A percentile compares a stretch with the other conserved stretches of the same genome.
phyloP scores from a whole-genome alignment of 1,140 invertebrate species.

The Vollenhovia emeryi region DNA sequence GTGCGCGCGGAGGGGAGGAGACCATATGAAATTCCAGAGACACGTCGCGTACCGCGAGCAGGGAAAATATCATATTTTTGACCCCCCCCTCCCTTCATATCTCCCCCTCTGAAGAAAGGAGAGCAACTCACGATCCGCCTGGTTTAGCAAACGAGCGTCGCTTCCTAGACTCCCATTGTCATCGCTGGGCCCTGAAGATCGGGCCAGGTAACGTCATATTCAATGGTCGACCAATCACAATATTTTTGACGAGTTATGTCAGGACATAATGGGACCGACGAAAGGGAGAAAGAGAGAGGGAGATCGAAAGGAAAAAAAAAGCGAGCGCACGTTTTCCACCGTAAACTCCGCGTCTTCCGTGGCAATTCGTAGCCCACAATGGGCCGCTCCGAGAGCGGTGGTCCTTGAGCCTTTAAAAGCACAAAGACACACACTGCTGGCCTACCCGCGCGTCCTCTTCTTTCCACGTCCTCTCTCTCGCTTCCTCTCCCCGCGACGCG shows the following conservation, averaged over 20 bases:
- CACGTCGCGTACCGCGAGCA: constrained; percentile 66
- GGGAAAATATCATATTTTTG: constrained; percentile 74
- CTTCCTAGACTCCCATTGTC: constrained; percentile 66
- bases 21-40: constrained; percentile 69
- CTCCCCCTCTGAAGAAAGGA: neutral
- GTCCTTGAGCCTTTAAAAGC: constrained; percentile 77
- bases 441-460: neutral
- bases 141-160: constrained; percentile 54
- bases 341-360: constrained; percentile 60
- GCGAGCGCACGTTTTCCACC: constrained; percentile 54
- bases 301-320: neutral
- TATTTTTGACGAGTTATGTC: constrained; percentile 86
- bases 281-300: constrained; percentile 4
- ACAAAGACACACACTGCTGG: constrained; percentile 80
- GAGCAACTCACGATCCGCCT: constrained; percentile 40
- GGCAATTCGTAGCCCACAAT: constrained; percentile 82
- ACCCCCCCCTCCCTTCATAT: constrained; percentile 31
- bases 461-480: constrained; percentile 26
- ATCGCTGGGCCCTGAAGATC: constrained; percentile 49
- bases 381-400: constrained; percentile 70
- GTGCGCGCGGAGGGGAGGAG: constrained; percentile 8
- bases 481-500: constrained; percentile 6
- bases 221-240: constrained; percentile 84
- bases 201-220: constrained; percentile 83
- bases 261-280: constrained; percentile 78